A percentile compares a stretch with the other conserved stretches of the same genome.
phyloP scores from a whole-genome alignment of 2,888 invertebrate species.

The Philopedon plagiatum region DNA sequence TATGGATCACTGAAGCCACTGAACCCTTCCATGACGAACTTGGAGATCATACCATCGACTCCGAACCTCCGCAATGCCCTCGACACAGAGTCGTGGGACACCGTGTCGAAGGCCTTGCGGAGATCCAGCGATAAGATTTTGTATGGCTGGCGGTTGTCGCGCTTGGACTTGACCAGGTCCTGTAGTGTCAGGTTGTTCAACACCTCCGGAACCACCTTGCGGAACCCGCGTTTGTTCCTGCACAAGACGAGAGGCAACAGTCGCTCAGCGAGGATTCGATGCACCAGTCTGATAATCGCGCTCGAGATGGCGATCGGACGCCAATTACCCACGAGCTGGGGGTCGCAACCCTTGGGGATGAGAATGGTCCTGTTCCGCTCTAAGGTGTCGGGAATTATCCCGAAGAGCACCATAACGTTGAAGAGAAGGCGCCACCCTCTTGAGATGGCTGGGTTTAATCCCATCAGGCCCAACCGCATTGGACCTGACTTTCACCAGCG shows the following conservation, averaged over 20 bases:
- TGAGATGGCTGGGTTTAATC: slow-evolving; percentile 10
- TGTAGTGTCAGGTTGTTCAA: slow-evolving; percentile 45
- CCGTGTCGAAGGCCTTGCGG: no score
- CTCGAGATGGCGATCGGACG: background rate
- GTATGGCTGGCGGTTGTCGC: no score
- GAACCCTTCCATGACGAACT: no score
- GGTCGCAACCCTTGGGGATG: background rate
- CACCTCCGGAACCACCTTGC: slow-evolving; percentile 38
- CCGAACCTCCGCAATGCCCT: no score
- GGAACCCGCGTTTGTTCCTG: slow-evolving; percentile 49
- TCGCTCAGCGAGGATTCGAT: background rate
- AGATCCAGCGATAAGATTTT: no score
- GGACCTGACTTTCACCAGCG: background rate
- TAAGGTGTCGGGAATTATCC: no score
- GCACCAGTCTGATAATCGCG: background rate
- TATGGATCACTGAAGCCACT: no score
- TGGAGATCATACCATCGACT: no score
- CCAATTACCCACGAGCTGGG: background rate
- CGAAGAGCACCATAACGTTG: background rate
- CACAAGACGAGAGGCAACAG: no score
- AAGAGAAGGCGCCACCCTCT: background rate
- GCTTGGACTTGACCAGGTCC: slow-evolving; percentile 12
- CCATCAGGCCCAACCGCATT: slow-evolving; percentile 33
- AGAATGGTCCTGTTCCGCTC: background rate
- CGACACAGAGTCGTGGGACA: no score